Evolutionary conservation across 2,797 vertebrate genomes (phyloP), one percentile per base, ranked within the genome.

Genomic region (Sciurus vulgaris): DNA sequence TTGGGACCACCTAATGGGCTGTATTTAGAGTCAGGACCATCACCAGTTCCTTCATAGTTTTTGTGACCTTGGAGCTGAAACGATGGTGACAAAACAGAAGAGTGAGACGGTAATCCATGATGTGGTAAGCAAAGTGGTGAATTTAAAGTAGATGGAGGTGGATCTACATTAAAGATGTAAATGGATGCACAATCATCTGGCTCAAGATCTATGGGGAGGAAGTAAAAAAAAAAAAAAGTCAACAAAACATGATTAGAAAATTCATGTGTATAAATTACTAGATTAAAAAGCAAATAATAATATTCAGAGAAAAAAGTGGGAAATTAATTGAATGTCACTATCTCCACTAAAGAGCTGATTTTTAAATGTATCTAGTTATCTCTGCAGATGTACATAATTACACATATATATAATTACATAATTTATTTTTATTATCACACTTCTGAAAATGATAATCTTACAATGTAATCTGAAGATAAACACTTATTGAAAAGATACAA

Each of bases 91-190:
- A 99, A 99, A 98, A 99, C 98, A 96, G 99, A 99, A 96, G 99
- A 98, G 98, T 99, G 99, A 97, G 99, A 97, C 97, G 99, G 99
- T 98, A 99, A 98, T 98, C 99, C 99, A 98, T 99, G 99, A 91
- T 99, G 99, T 94, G 99, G 99, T 98, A 99, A 98, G 97, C 99
- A 99, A 89, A 99, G 98, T 81, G 99, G 98, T 98, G 99, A 99
- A 97, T 99, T 98, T 79, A 98, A 98, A 98, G 99, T 98, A 61
- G 99, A 99, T 97, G 99, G 98, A 94, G 99, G 98, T 96, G 99
- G 99, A 97, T 99, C 99, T 98, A 99, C 99, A 97, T 99, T 99
- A 95, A 99, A 98, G 98, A 99, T 99, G 98, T 99, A 99, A 98
- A 99, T 99, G 22, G 99, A 99, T 1, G 99, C 99, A 99, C 98